phyloP scores from a whole-genome alignment of 2,113 vertebrate species.

The Gavia stellata region DNA sequence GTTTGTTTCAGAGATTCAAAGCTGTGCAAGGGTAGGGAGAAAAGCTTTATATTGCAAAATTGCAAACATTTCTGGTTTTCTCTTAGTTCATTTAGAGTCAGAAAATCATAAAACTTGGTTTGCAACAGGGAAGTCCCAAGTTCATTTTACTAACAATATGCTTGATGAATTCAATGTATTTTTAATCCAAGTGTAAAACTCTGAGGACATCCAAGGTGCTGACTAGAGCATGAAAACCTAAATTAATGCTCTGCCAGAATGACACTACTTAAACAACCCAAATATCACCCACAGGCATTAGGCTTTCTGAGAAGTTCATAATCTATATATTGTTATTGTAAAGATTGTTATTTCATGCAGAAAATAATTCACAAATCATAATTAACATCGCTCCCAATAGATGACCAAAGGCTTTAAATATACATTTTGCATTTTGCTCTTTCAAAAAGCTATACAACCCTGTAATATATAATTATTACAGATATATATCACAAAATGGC shows the following conservation, averaged over 20 bases:
- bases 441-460: constrained; percentile 26
- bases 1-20: constrained; percentile 21
- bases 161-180: constrained; percentile 58
- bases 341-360: constrained; percentile 58
- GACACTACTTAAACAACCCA: constrained; percentile 65
- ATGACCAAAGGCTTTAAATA: constrained; percentile 31
- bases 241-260: constrained; percentile 59
- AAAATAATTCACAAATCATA: constrained; percentile 65
- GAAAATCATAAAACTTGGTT: constrained; percentile 49
- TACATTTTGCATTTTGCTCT: constrained; percentile 31
- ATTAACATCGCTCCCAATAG: constrained; percentile 15
- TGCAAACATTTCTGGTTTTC: constrained; percentile 27
- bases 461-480: constrained; percentile 10
- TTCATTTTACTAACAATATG: constrained; percentile 58
- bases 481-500: neutral
- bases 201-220: constrained; percentile 56
- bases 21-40: neutral
- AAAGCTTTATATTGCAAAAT: neutral
- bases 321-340: constrained; percentile 66
- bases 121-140: constrained; percentile 44
- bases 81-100: constrained; percentile 39
- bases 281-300: constrained; percentile 55
- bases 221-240: constrained; percentile 59
- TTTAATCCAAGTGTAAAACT: constrained; percentile 65
- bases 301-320: constrained; percentile 61